Conservation (phyloP, 2,797 vertebrate genomes). For the Sebastes nivosus region DNA sequence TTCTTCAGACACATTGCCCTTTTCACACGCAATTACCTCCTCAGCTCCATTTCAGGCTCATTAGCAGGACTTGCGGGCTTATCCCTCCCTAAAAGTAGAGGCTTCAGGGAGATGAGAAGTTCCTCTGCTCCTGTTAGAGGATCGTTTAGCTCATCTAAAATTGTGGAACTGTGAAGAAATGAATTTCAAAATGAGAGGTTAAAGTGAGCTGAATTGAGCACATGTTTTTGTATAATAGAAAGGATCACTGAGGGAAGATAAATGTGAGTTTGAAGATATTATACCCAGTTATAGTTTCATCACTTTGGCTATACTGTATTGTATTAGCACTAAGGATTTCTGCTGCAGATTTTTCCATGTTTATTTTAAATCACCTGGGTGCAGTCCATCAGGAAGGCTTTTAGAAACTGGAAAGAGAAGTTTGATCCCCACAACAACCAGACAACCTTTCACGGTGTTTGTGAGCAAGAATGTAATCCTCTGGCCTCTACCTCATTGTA, state of each 20-base stretch:
- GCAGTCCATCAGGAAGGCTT: not conserved
- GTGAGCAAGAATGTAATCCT: not conserved
- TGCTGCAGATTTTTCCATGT: not conserved
- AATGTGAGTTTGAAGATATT: not conserved
- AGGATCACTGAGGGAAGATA: not conserved
- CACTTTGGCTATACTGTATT: not conserved
- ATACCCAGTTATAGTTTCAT: not conserved
- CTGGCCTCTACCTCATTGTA: not conserved
- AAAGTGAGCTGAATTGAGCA: conserved; percentile 2
- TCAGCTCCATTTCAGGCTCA: conserved; percentile 78
- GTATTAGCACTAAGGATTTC: not conserved
- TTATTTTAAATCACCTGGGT: not conserved
- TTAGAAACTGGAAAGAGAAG: not conserved
- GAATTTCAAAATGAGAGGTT: conserved; percentile 15
- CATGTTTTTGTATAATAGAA: conserved; percentile 3
- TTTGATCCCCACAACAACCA: not conserved
- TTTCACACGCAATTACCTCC: conserved; percentile 79
- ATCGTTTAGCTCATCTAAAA: conserved; percentile 34
- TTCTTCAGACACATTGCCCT: conserved; percentile 65
- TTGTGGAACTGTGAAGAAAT: not conserved
- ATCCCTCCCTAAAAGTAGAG: conserved; percentile 58
- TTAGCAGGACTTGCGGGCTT: conserved; percentile 67
- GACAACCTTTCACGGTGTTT: not conserved
- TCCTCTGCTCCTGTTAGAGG: conserved; percentile 15
- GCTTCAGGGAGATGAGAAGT: conserved; percentile 50